These are phyloP conservation scores for Cantharis nigra DNA, from an alignment of 2,888 invertebrate species.

Conservation along the genomic window DNA sequence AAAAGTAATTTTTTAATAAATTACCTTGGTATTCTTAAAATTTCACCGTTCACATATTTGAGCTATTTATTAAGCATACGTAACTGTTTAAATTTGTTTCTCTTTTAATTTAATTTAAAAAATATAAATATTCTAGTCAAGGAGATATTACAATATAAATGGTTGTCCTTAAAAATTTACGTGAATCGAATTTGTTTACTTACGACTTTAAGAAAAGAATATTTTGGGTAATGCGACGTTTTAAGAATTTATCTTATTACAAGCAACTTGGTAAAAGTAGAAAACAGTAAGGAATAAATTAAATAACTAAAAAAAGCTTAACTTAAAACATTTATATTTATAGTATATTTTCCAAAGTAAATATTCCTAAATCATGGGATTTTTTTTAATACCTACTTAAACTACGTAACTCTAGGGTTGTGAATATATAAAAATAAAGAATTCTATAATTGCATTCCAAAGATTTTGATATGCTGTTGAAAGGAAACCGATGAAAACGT, in stretches of 20 bases:
- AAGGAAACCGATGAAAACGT: neutral
- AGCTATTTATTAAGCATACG: neutral
- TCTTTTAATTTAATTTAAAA: neutral
- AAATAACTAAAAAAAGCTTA: neutral
- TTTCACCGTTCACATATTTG: neutral
- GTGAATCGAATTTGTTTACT: neutral
- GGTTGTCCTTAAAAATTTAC: neutral
- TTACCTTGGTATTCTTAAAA: too few relatives aligned
- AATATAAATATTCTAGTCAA: neutral
- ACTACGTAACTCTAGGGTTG: neutral
- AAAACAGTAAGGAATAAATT: neutral
- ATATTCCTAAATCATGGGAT: neutral
- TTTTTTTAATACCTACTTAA: neutral
- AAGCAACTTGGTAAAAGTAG: neutral
- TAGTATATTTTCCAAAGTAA: neutral
- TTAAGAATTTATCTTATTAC: neutral
- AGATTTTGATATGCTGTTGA: neutral
- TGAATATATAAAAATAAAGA: neutral
- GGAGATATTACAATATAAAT: neutral
- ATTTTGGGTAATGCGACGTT: neutral
- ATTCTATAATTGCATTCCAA: neutral
- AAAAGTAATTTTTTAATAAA: too few relatives aligned
- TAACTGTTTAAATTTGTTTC: neutral
- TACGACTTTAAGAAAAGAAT: neutral
- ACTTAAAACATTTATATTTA: neutral